Evolutionary conservation across 2,888 invertebrate species (phyloP), one percentile per base, ranked within the genome.

Genomic region (Protonemura montana): DNA sequence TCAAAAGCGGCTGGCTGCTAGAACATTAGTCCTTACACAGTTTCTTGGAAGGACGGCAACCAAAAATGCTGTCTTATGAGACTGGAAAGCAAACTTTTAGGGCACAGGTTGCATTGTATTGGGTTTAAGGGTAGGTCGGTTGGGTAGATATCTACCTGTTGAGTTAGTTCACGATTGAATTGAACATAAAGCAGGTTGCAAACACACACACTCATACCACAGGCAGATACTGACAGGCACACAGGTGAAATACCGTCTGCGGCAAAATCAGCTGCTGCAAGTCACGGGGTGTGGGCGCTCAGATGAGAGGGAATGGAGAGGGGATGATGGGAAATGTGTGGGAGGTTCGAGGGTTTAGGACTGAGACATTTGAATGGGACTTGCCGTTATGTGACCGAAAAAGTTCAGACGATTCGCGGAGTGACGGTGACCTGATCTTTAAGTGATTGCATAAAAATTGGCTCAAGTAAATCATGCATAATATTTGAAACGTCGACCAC

Each of bases 131-230:
- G 59, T 59, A 59, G 6, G 59, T 59, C 59, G 59, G 59, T 21
- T 16, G 59, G 59, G 59, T 59, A 59, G 59, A 21, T 59, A 59
- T 59, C 59, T 59, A 59, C 59, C 59, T 59, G 59, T 59, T 21
- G 59, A 59, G 59, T 59, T 59, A 35, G 59, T 59, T 59, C 59
- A 16, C 59, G 59, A 59, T 59, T 59, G 59, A 59, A 59, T 59
- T 59, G 59, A 59, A 21, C 59, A 59, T 59, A 59, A 59, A 59
- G 59, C 59, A 59, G 3, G 59, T 59, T 59, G 59, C 82, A 82
- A 29, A 82, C 30, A 76, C 85, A 85, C 85, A 85, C 29, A 85
- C 85, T 27, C 29, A 85, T 2, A 21, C 29, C 30, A 82, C 82
- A 28, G 7, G 41, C 82, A 82, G 0, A n/a, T n/a, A 28, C 82